A percentile compares a stretch with the other conserved stretches of the same genome.
These are phyloP conservation scores for Malacosoma neustria DNA, from an alignment of 2,888 invertebrate genomes.

Conservation along the genomic window DNA sequence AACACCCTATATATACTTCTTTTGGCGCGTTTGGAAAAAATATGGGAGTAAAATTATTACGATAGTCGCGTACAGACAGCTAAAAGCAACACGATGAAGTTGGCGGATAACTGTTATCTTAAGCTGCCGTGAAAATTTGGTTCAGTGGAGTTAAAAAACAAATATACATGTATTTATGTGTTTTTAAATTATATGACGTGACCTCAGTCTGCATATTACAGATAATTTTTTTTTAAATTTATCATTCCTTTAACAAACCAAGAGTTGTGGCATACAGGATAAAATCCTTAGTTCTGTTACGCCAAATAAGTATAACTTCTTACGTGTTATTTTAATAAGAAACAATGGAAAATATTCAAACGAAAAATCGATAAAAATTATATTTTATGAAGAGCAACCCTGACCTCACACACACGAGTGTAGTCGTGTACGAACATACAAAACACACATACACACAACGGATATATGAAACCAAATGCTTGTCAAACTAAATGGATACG, in stretches of 20 bases:
- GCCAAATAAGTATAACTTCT: too few relatives aligned
- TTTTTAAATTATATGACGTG: neutral
- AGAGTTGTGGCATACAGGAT: too few relatives aligned
- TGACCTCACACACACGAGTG: constrained; percentile 20
- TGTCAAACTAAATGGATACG: constrained; percentile 74
- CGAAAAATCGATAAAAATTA: constrained; percentile 19
- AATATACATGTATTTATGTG: neutral
- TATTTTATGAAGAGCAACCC: constrained; percentile 20
- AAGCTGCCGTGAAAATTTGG: constrained; percentile 19
- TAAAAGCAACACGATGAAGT: too few relatives aligned
- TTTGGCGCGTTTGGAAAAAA: too few relatives aligned
- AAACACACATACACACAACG: constrained; percentile 24
- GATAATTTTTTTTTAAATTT: neutral
- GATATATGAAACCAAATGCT: constrained; percentile 71
- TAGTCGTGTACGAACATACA: constrained; percentile 3
- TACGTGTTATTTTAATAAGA: too few relatives aligned
- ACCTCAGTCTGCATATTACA: neutral
- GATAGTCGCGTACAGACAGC: too few relatives aligned
- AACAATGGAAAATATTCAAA: too few relatives aligned
- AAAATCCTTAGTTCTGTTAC: too few relatives aligned
- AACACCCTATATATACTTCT: too few relatives aligned
- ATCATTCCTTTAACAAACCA: too few relatives aligned
- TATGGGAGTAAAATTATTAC: too few relatives aligned
- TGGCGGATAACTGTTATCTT: too few relatives aligned
- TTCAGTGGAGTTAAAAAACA: constrained; percentile 18